Evolutionary conservation across 2,888 invertebrate genomes (phyloP), one percentile per base, ranked within the genome.

Genomic region (Asteroscopus sphinx): DNA sequence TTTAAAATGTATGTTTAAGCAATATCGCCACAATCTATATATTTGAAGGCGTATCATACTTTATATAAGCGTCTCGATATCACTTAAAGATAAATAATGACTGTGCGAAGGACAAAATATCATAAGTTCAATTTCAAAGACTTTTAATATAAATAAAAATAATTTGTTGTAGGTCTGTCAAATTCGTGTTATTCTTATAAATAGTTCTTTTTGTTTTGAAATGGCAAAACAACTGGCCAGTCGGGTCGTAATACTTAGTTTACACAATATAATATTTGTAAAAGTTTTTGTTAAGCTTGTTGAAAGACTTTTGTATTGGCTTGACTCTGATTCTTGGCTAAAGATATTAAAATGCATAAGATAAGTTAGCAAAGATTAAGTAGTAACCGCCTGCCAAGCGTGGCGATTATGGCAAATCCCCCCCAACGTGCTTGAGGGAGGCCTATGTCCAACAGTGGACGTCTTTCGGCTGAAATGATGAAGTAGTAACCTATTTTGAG

Each of bases 81-180:
- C 6, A 35, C 13, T n/a, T n/a, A 33, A 0, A 33, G 39, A 62
- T 17, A 45, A 40, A 28, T 32, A 46, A 28, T 0, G 13, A n/a
- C 37, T 25, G 41, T 9, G 9, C 4, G 15, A 37, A 37, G 13
- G 28, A 33, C 32, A 11, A 45, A 46, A 30, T 30, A 37, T 32
- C n/a, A 36, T 7, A 2, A 35, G 36, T 33, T 44, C 39, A 39
- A 48, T 25, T 40, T 55, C 35, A 30, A 45, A 39, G 42, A 41
- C n/a, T 56, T 26, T n/a, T n/a, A n/a, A n/a, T n/a, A 42, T 12
- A 30, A 15, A 48, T 12, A 39, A 15, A 48, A 57, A 39, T 62
- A 44, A 65, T 40, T 45, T 41, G 35, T 58, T 44, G 35, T 37
- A 8, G 13, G 16, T 21, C 15, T 58, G 47, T 44, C 35, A 61